Conservation (phyloP, 2,797 vertebrate species). For the Gambelia wislizenii region DNA sequence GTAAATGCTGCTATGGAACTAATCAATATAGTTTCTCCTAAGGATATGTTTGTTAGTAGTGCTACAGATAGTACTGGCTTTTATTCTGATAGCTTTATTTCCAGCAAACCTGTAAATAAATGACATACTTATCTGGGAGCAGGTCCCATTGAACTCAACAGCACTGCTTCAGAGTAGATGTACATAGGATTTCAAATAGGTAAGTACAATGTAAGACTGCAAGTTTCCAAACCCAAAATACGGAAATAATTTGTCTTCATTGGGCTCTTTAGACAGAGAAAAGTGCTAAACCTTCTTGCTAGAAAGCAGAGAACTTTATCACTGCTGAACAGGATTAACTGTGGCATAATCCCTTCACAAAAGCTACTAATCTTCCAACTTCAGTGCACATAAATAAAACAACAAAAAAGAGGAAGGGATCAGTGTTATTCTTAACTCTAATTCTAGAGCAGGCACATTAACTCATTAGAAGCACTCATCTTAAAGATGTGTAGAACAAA, state of each 20-base stretch:
- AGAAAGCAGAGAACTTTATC: constrained; percentile 67
- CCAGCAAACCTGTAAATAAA: constrained; percentile 28
- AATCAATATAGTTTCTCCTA: background rate
- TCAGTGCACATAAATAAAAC: constrained; percentile 60
- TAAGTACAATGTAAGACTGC: too few species aligned
- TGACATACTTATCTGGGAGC: background rate
- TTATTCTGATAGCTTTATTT: background rate
- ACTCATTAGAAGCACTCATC: constrained; percentile 70
- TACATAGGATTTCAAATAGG: background rate
- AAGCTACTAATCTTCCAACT: constrained; percentile 66
- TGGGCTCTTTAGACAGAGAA: constrained; percentile 37
- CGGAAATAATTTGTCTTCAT: constrained; percentile 39
- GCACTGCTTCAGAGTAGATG: background rate
- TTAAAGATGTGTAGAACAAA: constrained; percentile 66
- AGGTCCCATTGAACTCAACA: background rate
- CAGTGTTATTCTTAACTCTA: constrained; percentile 64
- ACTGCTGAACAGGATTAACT: constrained; percentile 62
- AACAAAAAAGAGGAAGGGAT: constrained; percentile 46
- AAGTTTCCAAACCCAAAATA: background rate
- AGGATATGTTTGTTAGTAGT: background rate
- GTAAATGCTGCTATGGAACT: background rate
- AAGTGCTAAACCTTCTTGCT: constrained; percentile 60
- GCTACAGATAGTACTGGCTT: background rate
- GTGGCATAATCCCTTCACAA: constrained; percentile 65
- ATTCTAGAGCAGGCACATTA: constrained; percentile 69